phyloP scores from a whole-genome alignment of 35 echinoderm and acorn worm genomes.

The Anneissia japonica region DNA sequence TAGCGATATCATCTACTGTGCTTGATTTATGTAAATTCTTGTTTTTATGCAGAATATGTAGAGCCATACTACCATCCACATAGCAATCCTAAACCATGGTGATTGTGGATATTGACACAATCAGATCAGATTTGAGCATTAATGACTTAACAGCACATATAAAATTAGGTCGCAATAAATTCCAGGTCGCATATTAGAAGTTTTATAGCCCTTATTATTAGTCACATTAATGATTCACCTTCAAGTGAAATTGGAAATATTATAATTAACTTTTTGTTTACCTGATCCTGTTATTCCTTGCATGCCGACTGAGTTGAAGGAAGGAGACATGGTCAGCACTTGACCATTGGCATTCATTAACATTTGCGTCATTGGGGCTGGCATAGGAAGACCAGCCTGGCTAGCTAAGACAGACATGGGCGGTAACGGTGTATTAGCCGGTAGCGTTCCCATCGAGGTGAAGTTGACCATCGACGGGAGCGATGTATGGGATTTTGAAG shows the following conservation, averaged over 20 bases:
- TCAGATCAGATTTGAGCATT: not conserved
- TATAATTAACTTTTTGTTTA: not conserved
- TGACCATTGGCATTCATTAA: constrained; percentile 58
- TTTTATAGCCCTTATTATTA: no score
- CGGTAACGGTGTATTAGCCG: constrained; percentile 68
- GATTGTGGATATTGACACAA: no score
- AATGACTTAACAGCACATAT: not conserved
- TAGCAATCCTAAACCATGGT: no score
- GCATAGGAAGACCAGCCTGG: constrained; percentile 66
- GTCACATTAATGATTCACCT: no score
- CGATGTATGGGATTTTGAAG: not conserved
- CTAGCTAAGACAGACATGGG: constrained; percentile 80
- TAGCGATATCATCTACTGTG: no score
- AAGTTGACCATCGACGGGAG: constrained; percentile 22
- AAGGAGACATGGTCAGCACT: constrained; percentile 49
- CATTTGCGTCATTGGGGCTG: constrained; percentile 65
- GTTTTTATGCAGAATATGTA: no score
- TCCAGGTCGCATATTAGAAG: not conserved
- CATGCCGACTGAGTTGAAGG: not conserved
- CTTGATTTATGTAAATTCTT: no score
- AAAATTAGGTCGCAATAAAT: not conserved
- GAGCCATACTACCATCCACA: no score
- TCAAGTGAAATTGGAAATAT: no score
- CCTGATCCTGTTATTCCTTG: not conserved
- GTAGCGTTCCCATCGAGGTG: constrained; percentile 9